These are phyloP conservation scores for Gouania willdenowi DNA, from an alignment of 2,797 vertebrate species.

Conservation along the genomic window DNA sequence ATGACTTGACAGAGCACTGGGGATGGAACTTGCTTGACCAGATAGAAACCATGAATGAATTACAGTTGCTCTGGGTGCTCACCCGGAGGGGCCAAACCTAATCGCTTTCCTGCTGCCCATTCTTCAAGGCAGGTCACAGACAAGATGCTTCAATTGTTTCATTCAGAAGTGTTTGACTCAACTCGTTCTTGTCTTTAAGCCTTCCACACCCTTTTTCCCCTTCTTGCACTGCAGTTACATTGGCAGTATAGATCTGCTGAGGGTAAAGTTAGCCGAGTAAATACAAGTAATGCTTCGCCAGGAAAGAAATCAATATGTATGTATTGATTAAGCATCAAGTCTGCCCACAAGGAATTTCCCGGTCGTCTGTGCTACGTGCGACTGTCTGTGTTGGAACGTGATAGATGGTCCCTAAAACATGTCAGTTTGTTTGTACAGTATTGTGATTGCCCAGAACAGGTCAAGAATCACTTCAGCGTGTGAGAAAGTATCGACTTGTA, in stretches of 20 bases:
- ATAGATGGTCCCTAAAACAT: slow-evolving; percentile 1
- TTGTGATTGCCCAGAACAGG: not conserved
- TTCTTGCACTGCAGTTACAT: slow-evolving; percentile 10
- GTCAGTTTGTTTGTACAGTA: not conserved
- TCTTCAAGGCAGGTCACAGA: not conserved
- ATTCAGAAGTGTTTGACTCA: not conserved
- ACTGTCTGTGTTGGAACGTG: slow-evolving; percentile 9
- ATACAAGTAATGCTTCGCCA: slow-evolving; percentile 33
- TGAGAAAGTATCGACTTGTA: too few relatives aligned
- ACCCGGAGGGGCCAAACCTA: slow-evolving; percentile 3
- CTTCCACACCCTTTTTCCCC: not conserved
- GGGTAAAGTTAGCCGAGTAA: slow-evolving; percentile 20
- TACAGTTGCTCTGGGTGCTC: not conserved
- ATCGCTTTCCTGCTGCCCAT: slow-evolving; percentile 14
- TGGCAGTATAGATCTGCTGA: slow-evolving; percentile 18
- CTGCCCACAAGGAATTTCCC: slow-evolving; percentile 40
- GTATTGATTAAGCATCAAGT: slow-evolving; percentile 42
- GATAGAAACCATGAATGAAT: slow-evolving; percentile 16
- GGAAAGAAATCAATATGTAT: slow-evolving; percentile 17
- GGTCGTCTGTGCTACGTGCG: slow-evolving; percentile 1
- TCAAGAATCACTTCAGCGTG: too few relatives aligned
- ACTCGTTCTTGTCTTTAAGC: not conserved
- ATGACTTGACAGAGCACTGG: slow-evolving; percentile 27
- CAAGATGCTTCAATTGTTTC: slow-evolving; percentile 2
- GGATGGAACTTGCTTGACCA: slow-evolving; percentile 26